Conservation (phyloP, 2,888 invertebrate genomes). For the Pseudococcus jackbeardsleyi region DNA sequence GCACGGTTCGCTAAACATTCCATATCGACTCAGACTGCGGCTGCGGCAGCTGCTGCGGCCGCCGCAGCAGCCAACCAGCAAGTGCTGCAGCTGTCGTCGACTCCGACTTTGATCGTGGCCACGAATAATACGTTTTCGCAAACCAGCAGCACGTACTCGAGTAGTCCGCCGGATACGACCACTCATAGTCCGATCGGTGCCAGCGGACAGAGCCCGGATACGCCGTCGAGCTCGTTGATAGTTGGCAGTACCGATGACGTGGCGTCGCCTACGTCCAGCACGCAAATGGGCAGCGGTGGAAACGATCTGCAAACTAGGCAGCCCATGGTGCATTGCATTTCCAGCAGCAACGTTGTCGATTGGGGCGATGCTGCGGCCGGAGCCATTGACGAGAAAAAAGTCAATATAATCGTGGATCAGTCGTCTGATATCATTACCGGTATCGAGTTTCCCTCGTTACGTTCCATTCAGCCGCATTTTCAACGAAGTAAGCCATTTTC, state of each 20-base stretch:
- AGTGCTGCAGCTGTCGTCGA: constrained; percentile 67
- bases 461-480: constrained; percentile 63
- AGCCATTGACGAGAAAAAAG: constrained; percentile 58
- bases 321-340: constrained; percentile 89
- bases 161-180: constrained; percentile 86
- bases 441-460: constrained; percentile 53
- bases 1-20: constrained; percentile 74
- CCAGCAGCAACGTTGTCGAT: constrained; percentile 84
- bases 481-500: constrained; percentile 60
- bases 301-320: constrained; percentile 67
- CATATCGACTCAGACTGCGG: constrained; percentile 82
- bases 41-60: constrained; percentile 71
- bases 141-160: constrained; percentile 70
- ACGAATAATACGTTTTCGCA: constrained; percentile 70
- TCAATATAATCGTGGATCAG: constrained; percentile 63
- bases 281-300: constrained; percentile 59
- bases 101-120: constrained; percentile 68
- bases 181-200: constrained; percentile 84
- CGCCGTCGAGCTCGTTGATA: constrained; percentile 66
- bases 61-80: constrained; percentile 68
- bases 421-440: constrained; percentile 60
- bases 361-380: constrained; percentile 65
- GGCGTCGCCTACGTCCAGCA: constrained; percentile 69
- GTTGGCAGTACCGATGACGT: constrained; percentile 69
- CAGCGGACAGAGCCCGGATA: constrained; percentile 68